phyloP scores from a whole-genome alignment of 2,888 invertebrate species.

The Drosophila atripex region DNA sequence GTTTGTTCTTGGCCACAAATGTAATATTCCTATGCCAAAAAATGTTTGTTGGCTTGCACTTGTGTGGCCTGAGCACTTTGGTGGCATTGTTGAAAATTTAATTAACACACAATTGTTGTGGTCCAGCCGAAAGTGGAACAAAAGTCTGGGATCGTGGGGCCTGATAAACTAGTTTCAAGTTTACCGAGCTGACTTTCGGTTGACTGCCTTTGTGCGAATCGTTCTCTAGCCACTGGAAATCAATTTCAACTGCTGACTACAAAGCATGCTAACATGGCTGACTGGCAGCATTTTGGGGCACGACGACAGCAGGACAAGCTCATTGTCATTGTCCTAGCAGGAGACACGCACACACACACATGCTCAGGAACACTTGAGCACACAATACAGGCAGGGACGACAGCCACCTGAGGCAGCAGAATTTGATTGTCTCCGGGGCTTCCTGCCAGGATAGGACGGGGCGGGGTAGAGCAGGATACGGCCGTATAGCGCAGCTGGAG shows the following conservation, averaged over 20 bases:
- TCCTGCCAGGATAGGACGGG: constrained; percentile 16
- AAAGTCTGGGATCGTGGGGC: neutral
- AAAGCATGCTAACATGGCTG: constrained; percentile 46
- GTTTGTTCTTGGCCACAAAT: constrained; percentile 54
- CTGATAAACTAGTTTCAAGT: constrained; percentile 56
- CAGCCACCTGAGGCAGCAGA: constrained; percentile 49
- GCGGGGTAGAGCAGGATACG: neutral
- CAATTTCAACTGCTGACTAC: constrained; percentile 50
- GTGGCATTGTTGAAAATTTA: constrained; percentile 59
- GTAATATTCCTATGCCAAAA: constrained; percentile 50
- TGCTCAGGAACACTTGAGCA: constrained; percentile 5
- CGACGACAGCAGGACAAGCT: constrained; percentile 37
- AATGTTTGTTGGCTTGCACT: constrained; percentile 36
- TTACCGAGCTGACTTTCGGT: constrained; percentile 14
- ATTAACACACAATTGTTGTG: constrained; percentile 66
- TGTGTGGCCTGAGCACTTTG: constrained; percentile 30
- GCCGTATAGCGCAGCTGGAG: constrained; percentile 22
- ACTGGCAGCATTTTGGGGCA: constrained; percentile 38
- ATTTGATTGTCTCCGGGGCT: constrained; percentile 41
- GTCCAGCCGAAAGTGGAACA: constrained; percentile 33
- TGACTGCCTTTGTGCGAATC: constrained; percentile 28
- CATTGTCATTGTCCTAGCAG: constrained; percentile 34
- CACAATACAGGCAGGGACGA: neutral
- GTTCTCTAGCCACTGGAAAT: constrained; percentile 42
- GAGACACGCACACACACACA: neutral